Evolutionary conservation across 2,888 invertebrate species (phyloP).

Genomic region (Himalopsyche anomala): DNA sequence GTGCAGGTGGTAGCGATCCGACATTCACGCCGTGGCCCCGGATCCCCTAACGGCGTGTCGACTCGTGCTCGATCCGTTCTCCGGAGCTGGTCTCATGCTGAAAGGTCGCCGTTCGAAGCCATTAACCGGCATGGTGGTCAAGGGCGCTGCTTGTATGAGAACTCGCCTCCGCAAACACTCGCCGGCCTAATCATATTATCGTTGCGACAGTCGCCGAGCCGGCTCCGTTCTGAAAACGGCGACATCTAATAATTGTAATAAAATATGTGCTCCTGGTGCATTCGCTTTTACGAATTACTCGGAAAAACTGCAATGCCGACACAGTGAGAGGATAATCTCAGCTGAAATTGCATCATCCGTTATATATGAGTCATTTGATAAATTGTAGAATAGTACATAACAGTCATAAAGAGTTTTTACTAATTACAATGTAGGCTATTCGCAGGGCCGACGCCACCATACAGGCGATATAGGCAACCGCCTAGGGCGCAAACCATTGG

Average conservation of each 20-base stretch:
- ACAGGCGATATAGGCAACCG: too few species aligned
- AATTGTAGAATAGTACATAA: too few species aligned
- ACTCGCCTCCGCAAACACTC: conserved; percentile 34
- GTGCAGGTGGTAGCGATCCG: conserved; percentile 27
- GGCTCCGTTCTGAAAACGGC: background rate
- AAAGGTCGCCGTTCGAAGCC: conserved; percentile 35
- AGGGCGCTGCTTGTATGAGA: conserved; percentile 28
- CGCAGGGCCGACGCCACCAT: too few species aligned
- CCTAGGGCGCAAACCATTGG: too few species aligned
- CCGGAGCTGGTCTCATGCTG: conserved; percentile 24
- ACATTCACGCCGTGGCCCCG: conserved; percentile 22
- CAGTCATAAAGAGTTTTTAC: too few species aligned
- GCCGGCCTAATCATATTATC: conserved; percentile 16
- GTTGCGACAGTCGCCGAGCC: conserved; percentile 33
- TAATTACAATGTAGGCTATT: too few species aligned
- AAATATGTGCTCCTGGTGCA: conserved; percentile 24
- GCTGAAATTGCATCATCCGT: background rate
- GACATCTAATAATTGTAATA: background rate
- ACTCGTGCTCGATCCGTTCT: conserved; percentile 37
- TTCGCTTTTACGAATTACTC: background rate
- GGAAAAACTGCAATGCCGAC: background rate
- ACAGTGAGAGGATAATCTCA: background rate
- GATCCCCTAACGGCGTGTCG: conserved; percentile 8
- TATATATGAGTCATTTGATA: background rate
- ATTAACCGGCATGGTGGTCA: conserved; percentile 42